Evolutionary conservation across 2,113 vertebrate genomes (phyloP).

Genomic region (Myrmecobius fasciatus): DNA sequence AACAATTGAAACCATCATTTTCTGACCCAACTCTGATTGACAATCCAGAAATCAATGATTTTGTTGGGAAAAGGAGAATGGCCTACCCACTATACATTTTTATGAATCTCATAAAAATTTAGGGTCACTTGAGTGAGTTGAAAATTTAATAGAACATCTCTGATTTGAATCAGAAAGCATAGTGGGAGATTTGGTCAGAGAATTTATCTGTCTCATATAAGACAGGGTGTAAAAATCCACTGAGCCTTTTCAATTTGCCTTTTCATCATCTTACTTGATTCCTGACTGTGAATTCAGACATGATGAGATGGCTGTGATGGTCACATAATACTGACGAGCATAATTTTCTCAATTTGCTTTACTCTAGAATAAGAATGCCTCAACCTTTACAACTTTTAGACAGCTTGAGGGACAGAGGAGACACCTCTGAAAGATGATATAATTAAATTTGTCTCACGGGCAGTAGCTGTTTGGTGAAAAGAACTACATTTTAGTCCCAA

Average conservation of each 20-base stretch:
- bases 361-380: neutral
- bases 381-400: neutral
- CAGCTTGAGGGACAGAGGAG: neutral
- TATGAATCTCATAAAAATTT: neutral
- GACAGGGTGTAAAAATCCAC: neutral
- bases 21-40: neutral
- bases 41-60: neutral
- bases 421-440: neutral
- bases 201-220: neutral
- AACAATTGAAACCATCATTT: neutral
- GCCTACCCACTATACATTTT: neutral
- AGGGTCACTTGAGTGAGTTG: neutral
- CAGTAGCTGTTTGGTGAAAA: neutral
- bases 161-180: neutral
- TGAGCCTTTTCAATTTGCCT: neutral
- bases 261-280: neutral
- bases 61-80: neutral
- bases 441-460: neutral
- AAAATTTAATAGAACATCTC: slow-evolving; percentile 7
- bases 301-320: neutral
- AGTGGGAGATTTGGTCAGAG: neutral
- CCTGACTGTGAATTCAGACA: neutral
- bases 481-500: neutral
- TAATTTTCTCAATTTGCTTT: neutral
- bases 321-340: neutral